phyloP scores from a whole-genome alignment of 2,113 vertebrate species.

The Pollimyrus isidori region DNA sequence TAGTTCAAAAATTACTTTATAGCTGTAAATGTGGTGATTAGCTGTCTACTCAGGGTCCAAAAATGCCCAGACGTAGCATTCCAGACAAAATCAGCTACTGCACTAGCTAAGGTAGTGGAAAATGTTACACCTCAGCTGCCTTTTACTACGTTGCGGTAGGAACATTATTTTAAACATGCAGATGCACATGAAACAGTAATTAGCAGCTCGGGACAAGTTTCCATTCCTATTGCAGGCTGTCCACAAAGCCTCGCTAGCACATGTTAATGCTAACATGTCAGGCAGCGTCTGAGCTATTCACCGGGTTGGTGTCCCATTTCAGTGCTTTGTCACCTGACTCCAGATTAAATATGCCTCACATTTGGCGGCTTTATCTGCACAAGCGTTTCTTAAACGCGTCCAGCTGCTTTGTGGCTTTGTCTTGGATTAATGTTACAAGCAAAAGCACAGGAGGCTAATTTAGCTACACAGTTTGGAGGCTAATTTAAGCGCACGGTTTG shows the following conservation, averaged over 20 bases:
- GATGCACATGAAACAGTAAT: not conserved
- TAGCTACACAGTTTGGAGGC: not conserved
- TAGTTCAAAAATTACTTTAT: not conserved
- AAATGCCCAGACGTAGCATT: not conserved
- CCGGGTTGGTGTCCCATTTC: not conserved
- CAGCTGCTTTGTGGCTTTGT: not conserved
- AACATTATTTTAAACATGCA: not conserved
- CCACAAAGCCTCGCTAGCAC: not conserved
- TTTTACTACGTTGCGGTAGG: slow-evolving; percentile 9
- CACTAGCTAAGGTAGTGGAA: slow-evolving; percentile 5
- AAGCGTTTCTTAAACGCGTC: not conserved
- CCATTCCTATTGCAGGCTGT: not conserved
- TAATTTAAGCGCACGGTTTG: not conserved
- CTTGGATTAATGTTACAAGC: not conserved
- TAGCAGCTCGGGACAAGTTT: not conserved
- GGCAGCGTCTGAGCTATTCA: not conserved
- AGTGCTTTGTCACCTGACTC: not conserved
- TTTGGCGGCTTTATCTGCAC: not conserved
- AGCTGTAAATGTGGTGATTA: not conserved
- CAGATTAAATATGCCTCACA: not conserved
- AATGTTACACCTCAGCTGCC: not conserved
- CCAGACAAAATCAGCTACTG: not conserved
- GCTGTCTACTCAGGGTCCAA: not conserved
- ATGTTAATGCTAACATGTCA: not conserved
- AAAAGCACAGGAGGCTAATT: not conserved